These are phyloP conservation scores for Morone chrysops DNA, from an alignment of 2,113 vertebrate species.

Conservation along the genomic window DNA sequence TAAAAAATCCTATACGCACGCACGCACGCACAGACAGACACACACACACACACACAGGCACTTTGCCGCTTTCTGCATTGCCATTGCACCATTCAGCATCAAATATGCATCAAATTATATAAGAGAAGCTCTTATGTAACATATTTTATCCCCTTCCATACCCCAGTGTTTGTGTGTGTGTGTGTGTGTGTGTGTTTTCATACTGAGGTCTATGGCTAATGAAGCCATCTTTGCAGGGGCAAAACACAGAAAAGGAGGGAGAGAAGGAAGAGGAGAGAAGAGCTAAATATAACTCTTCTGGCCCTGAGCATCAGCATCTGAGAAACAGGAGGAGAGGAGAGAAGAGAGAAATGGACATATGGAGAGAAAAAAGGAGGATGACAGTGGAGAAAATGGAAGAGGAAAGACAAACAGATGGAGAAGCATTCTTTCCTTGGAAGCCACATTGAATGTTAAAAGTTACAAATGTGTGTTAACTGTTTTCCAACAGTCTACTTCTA, in stretches of 20 bases:
- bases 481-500: neutral
- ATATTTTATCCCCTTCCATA: slow-evolving; percentile 55
- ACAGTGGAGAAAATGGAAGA: neutral
- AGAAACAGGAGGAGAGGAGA: slow-evolving; percentile 16
- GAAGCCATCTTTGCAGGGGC: slow-evolving; percentile 71
- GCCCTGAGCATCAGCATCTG: slow-evolving; percentile 28
- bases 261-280: neutral
- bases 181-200: slow-evolving; percentile 46
- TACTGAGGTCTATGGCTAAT: slow-evolving; percentile 72
- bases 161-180: slow-evolving; percentile 38
- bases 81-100: slow-evolving; percentile 64
- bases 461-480: neutral
- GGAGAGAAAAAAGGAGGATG: neutral
- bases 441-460: neutral
- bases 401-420: neutral
- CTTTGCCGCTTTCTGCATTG: slow-evolving; percentile 15
- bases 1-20: slow-evolving; percentile 36
- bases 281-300: slow-evolving; percentile 55
- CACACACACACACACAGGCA: slow-evolving; percentile 38
- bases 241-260: slow-evolving; percentile 60
- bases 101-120: slow-evolving; percentile 84
- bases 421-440: neutral
- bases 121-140: slow-evolving; percentile 79
- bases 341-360: slow-evolving; percentile 2
- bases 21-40: slow-evolving; percentile 30